Conservation (phyloP, 2,113 vertebrate species). For the Centropus unirufus region DNA sequence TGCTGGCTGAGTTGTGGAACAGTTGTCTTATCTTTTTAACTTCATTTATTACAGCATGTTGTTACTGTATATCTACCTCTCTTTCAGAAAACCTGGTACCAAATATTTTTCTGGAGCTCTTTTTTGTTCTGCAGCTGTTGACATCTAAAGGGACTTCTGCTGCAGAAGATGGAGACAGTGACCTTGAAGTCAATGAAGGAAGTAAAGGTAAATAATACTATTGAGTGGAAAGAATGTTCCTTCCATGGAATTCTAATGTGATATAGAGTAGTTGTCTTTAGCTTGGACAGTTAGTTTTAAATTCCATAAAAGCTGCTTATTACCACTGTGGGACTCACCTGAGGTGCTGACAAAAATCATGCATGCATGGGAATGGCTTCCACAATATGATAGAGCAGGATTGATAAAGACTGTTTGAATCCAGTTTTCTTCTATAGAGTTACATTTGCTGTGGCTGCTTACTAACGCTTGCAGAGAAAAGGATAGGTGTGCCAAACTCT, state of each 20-base stretch:
- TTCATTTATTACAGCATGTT: background rate
- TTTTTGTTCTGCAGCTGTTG: slow-evolving; percentile 93
- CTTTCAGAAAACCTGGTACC: slow-evolving; percentile 92
- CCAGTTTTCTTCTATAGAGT: background rate
- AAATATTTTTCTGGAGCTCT: slow-evolving; percentile 95
- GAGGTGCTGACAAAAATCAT: background rate
- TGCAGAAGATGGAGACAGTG: slow-evolving; percentile 59
- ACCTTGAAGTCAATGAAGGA: slow-evolving; percentile 53
- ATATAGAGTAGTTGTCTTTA: background rate
- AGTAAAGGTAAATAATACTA: slow-evolving; percentile 59
- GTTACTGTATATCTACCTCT: background rate
- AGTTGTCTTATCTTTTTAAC: background rate
- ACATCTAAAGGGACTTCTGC: slow-evolving; percentile 82
- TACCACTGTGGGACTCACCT: background rate
- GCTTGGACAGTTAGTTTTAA: background rate
- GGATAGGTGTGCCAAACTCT: background rate
- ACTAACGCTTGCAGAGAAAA: background rate
- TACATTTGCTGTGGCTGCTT: background rate
- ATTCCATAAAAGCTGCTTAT: background rate
- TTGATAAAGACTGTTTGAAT: background rate
- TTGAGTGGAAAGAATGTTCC: background rate
- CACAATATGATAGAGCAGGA: background rate
- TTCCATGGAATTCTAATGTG: background rate
- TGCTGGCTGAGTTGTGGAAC: background rate
- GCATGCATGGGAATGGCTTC: background rate